Evolutionary conservation across 1,140 invertebrate species (phyloP).

Genomic region (Sesamia nonagrioides): DNA sequence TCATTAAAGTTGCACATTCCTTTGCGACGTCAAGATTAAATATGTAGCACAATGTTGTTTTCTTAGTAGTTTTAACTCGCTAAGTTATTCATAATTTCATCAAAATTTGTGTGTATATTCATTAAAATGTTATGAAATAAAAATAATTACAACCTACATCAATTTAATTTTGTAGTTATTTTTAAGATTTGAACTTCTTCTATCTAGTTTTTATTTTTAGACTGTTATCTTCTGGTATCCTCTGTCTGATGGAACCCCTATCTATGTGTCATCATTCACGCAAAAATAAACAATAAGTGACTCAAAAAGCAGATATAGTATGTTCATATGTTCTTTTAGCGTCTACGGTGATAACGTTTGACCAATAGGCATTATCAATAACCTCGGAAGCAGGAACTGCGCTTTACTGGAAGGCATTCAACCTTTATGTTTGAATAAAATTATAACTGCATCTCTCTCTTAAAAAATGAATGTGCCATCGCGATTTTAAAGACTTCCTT

Average conservation of each 20-base stretch:
- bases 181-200: neutral
- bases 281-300: conserved; percentile 10
- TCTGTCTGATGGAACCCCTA: neutral
- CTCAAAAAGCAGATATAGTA: conserved; percentile 24
- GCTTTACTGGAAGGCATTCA: neutral
- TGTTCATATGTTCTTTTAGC: conserved; percentile 10
- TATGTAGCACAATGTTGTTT: conserved; percentile 1
- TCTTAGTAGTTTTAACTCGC: neutral
- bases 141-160: neutral
- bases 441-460: too few species aligned
- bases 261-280: neutral
- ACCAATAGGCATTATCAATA: conserved; percentile 4
- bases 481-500: too few species aligned
- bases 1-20: conserved; percentile 25
- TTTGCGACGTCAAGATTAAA: neutral
- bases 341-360: conserved; percentile 14
- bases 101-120: conserved; percentile 1
- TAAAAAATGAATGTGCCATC: too few species aligned
- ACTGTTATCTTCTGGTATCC: neutral
- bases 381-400: neutral
- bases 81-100: conserved; percentile 14
- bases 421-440: neutral
- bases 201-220: neutral
- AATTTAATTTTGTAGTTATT: neutral
- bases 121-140: neutral